A percentile compares a stretch with the other conserved stretches of the same genome.
These are phyloP conservation scores for Chelonus formosanus DNA, from an alignment of 2,888 invertebrate species.

Conservation along the genomic window DNA sequence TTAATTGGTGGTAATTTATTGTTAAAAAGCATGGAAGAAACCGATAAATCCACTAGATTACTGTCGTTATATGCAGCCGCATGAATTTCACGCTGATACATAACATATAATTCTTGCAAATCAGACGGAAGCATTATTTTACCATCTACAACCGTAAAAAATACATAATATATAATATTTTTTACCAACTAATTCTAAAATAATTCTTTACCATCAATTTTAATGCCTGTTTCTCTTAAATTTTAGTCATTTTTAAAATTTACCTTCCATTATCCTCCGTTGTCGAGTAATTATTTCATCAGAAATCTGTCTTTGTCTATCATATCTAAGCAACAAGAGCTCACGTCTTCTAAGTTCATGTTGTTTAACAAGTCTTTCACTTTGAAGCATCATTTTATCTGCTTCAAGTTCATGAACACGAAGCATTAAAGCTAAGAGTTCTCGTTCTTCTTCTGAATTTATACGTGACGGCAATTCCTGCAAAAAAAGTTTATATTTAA, in stretches of 20 bases:
- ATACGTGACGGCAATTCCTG: constrained; percentile 86
- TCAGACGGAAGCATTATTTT: constrained; percentile 78
- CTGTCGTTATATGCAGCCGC: constrained; percentile 79
- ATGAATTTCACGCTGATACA: constrained; percentile 89
- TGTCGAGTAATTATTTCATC: constrained; percentile 93
- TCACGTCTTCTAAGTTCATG: constrained; percentile 88
- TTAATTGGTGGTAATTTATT: constrained; percentile 73
- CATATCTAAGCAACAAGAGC: constrained; percentile 81
- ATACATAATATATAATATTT: constrained; percentile 17
- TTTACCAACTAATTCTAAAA: constrained; percentile 20
- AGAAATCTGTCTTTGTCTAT: constrained; percentile 84
- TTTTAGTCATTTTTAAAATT: constrained; percentile 22
- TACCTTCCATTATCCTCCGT: constrained; percentile 82
- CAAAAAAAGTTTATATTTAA: constrained; percentile 3
- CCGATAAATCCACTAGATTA: constrained; percentile 67
- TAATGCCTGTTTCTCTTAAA: too few relatives aligned
- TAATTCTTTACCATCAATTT: neutral
- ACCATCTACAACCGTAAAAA: constrained; percentile 67
- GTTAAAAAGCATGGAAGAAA: constrained; percentile 51
- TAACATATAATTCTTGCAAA: constrained; percentile 79
- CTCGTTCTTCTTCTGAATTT: constrained; percentile 88
- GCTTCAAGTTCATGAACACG: constrained; percentile 94
- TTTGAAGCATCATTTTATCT: constrained; percentile 91
- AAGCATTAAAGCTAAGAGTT: constrained; percentile 86
- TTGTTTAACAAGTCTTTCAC: constrained; percentile 83